Conservation (phyloP, 2,113 vertebrate genomes). For the Dicaeum eximium region DNA sequence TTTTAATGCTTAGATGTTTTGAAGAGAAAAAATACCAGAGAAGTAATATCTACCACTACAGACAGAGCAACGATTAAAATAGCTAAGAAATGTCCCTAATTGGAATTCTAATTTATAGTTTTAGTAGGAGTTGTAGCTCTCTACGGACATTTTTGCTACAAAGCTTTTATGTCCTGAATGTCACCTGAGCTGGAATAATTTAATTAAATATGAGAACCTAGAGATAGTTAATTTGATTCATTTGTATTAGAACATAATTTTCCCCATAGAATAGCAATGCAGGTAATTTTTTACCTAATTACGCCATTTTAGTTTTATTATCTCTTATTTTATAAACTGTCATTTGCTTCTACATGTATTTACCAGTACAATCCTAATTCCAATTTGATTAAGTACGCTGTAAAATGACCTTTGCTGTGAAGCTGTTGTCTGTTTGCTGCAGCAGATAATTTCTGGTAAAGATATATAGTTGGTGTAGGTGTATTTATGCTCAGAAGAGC, state of each 20-base stretch:
- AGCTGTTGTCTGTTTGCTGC: background rate
- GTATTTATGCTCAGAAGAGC: background rate
- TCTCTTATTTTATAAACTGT: background rate
- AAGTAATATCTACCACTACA: background rate
- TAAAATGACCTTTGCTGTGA: background rate
- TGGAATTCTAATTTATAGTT: background rate
- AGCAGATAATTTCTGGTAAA: background rate
- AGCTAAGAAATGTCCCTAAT: background rate
- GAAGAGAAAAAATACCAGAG: background rate
- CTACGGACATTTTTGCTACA: background rate
- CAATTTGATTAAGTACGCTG: background rate
- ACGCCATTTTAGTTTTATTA: background rate
- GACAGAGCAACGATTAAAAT: background rate
- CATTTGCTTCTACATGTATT: background rate
- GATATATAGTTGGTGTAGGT: background rate
- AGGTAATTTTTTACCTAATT: background rate
- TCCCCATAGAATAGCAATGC: background rate
- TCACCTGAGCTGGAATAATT: conserved; percentile 22
- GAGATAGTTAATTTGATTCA: conserved; percentile 3
- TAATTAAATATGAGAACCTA: conserved; percentile 1
- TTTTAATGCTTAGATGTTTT: background rate
- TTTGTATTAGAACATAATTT: background rate
- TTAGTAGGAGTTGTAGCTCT: background rate
- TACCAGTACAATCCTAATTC: background rate
- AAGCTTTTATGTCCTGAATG: background rate